Evolutionary conservation across 1,140 invertebrate genomes (phyloP), one percentile per base, ranked within the genome.

Genomic region (Drosophila pseudoobscura): DNA sequence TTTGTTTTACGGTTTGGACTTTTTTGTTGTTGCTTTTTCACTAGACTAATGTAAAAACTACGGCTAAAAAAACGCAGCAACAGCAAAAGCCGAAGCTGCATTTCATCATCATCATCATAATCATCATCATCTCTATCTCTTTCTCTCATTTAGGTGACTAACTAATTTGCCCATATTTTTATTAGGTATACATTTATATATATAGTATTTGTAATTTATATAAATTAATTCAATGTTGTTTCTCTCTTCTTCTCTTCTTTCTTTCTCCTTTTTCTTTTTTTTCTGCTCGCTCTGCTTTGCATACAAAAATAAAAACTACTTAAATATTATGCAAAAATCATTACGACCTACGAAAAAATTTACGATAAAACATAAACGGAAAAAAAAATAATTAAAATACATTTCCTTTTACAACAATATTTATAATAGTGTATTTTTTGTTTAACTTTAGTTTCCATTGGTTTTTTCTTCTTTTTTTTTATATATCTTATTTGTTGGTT

Each of bases 301-400:
- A 82, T 82, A 83, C 63, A 82, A 76, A 83, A 82, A 83, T 68
- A 83, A 82, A 78, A 82, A 63, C 78, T 82, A 88, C 71, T 79
- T 88, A 88, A 79, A 88, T 69, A 83, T 78, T 88, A 88, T 65
- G 75, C 75, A 87, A 87, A 87, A 84, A 80, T 79, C 69, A 78
- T 70, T 78, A 80, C 53, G 71, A 58, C 46, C 57, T 80, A 75
- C 58, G 51, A 69, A 77, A 72, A 78, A 77, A 80, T 69, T 26
- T 69, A 69, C 65, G 53, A 71, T 45, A 39, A 35, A 35, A 35
- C 31, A 35, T 35, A 35, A 35, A 35, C 31, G n/a, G 20, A 20
- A 20, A 17, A 22, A 53, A 53, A 53, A 53, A 29, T 6, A 35
- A 29, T 39, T 39, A 53, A 53, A 22, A 56, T 45, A 31, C 31